These are phyloP conservation scores for Gambusia yucatana DNA, from an alignment of 2,797 vertebrate species.

Conservation along the genomic window DNA sequence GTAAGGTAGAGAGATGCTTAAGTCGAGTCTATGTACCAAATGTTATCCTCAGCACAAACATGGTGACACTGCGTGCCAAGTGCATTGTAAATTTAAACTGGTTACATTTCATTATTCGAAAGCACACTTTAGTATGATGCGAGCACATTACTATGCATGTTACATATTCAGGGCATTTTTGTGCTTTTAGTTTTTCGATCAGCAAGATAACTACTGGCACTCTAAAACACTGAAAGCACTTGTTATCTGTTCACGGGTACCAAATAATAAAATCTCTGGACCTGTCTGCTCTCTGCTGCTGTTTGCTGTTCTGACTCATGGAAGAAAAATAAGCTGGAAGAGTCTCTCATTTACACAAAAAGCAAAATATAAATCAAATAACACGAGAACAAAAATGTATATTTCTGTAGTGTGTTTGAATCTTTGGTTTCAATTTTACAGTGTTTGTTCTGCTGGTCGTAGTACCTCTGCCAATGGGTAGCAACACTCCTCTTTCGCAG, in stretches of 20 bases:
- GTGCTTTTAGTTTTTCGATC: slow-evolving; percentile 79
- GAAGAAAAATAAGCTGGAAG: not conserved
- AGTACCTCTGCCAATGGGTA: not conserved
- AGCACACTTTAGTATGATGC: slow-evolving; percentile 79
- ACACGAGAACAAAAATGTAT: not conserved
- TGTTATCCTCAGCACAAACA: slow-evolving; percentile 72
- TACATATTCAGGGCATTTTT: slow-evolving; percentile 78
- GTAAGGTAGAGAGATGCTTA: slow-evolving; percentile 68
- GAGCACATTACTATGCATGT: slow-evolving; percentile 85
- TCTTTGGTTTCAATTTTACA: not conserved
- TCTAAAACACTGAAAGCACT: slow-evolving; percentile 72
- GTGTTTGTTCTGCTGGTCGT: not conserved
- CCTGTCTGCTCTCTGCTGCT: slow-evolving; percentile 49
- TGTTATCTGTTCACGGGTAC: slow-evolving; percentile 76
- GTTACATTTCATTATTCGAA: slow-evolving; percentile 67
- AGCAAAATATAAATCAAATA: not conserved
- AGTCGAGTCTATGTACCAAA: slow-evolving; percentile 67
- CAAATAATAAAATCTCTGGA: slow-evolving; percentile 80
- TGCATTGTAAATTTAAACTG: slow-evolving; percentile 68
- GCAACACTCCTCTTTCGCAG: not conserved
- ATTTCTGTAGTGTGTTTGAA: not conserved
- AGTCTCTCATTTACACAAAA: not conserved
- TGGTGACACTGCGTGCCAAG: slow-evolving; percentile 60
- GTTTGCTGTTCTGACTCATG: slow-evolving; percentile 10
- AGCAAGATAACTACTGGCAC: slow-evolving; percentile 75